phyloP scores from a whole-genome alignment of 2,797 vertebrate genomes.

The Masticophis lateralis region DNA sequence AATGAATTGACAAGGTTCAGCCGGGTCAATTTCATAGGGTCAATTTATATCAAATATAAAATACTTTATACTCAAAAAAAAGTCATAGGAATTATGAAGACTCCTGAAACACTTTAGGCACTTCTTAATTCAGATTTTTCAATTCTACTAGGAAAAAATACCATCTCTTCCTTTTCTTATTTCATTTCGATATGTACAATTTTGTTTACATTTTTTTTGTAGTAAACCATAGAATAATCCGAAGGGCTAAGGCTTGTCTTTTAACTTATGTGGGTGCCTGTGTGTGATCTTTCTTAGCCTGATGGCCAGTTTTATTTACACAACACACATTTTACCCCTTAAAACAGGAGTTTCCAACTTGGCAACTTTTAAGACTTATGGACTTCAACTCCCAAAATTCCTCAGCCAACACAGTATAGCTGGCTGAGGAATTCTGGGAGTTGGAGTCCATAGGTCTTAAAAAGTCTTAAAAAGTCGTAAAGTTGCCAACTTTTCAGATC shows the following conservation, averaged over 20 bases:
- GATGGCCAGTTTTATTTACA: not conserved
- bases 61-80: not conserved
- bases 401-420: not conserved
- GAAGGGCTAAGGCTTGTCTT: not conserved
- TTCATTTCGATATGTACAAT: not conserved
- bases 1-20: not conserved
- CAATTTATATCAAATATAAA: not conserved
- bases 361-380: not conserved
- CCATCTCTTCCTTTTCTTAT: not conserved
- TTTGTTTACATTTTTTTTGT: not conserved
- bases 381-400: not conserved
- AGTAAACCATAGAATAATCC: not conserved
- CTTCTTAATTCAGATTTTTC: not conserved
- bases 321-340: not conserved
- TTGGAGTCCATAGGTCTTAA: not conserved
- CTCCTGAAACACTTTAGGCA: not conserved
- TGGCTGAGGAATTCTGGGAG: not conserved
- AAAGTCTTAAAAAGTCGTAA: not conserved
- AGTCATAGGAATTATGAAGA: not conserved
- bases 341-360: not conserved
- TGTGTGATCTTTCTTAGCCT: not conserved
- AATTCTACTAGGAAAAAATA: not conserved
- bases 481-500: not conserved
- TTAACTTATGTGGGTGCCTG: not conserved
- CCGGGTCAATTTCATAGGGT: not conserved